These are phyloP conservation scores for Lasioglossum zephyrum DNA, from an alignment of 2,888 invertebrate genomes.

Conservation along the genomic window DNA sequence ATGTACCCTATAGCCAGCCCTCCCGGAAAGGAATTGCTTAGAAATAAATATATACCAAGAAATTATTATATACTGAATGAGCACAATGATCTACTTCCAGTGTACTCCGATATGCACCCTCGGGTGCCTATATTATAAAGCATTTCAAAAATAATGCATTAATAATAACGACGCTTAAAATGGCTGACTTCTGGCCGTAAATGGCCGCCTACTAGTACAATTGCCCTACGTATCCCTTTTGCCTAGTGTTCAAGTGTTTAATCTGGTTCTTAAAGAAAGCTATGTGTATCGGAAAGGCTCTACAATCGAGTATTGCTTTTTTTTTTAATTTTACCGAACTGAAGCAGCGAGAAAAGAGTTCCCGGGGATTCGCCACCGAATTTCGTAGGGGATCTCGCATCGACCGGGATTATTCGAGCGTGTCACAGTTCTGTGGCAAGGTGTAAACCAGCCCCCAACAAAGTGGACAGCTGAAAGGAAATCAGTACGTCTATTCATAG, in stretches of 20 bases:
- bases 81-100: neutral
- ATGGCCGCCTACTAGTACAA: neutral
- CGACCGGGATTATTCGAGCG: conserved; percentile 2
- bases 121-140: neutral
- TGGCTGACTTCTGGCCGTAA: neutral
- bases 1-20: neutral
- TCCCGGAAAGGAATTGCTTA: neutral
- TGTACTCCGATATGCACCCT: neutral
- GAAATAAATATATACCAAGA: neutral
- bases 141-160: neutral
- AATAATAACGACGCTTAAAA: neutral
- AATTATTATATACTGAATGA: neutral
- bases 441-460: conserved; percentile 59
- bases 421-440: conserved; percentile 45
- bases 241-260: neutral
- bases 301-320: neutral
- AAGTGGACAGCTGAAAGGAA: conserved; percentile 73
- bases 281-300: neutral
- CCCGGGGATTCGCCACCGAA: neutral
- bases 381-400: neutral
- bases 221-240: neutral
- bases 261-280: neutral
- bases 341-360: neutral
- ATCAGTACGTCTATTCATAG: conserved; percentile 79
- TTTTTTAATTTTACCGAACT: neutral